Conservation (phyloP, 2,113 vertebrate genomes). For the Cynoglossus semilaevis region DNA sequence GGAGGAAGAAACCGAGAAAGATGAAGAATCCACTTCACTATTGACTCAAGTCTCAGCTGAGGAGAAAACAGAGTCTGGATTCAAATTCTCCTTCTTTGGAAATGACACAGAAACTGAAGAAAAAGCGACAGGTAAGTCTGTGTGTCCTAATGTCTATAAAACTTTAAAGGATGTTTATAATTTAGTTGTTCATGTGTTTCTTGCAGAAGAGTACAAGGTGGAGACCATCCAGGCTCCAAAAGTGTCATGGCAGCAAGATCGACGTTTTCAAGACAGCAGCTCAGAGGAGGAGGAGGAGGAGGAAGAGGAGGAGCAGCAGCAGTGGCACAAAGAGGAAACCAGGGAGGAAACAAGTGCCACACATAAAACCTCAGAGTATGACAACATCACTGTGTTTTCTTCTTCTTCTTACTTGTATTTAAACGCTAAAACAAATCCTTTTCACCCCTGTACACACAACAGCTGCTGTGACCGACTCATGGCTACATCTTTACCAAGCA, state of each 20-base stretch:
- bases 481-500: no score
- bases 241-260: constrained; percentile 82
- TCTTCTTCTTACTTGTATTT: neutral
- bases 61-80: constrained; percentile 53
- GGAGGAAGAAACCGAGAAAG: constrained; percentile 10
- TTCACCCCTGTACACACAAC: no score
- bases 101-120: constrained; percentile 39
- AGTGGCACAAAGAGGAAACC: constrained; percentile 30
- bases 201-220: constrained; percentile 73
- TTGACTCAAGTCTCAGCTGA: constrained; percentile 18
- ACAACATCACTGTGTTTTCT: neutral
- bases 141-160: neutral
- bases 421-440: neutral
- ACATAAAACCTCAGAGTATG: constrained; percentile 66
- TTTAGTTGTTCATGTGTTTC: neutral
- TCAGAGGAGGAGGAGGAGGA: constrained; percentile 81
- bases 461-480: no score
- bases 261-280: constrained; percentile 87
- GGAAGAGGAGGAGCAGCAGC: constrained; percentile 26
- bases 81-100: constrained; percentile 90
- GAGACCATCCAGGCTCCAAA: constrained; percentile 74
- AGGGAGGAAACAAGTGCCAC: constrained; percentile 9
- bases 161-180: neutral
- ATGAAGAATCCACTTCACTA: neutral
- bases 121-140: constrained; percentile 52